Percentiles rank a stretch among this genome's conserved stretches.
Conservation (phyloP, 2,797 vertebrate species). For the Schizothorax lantsangensis region DNA sequence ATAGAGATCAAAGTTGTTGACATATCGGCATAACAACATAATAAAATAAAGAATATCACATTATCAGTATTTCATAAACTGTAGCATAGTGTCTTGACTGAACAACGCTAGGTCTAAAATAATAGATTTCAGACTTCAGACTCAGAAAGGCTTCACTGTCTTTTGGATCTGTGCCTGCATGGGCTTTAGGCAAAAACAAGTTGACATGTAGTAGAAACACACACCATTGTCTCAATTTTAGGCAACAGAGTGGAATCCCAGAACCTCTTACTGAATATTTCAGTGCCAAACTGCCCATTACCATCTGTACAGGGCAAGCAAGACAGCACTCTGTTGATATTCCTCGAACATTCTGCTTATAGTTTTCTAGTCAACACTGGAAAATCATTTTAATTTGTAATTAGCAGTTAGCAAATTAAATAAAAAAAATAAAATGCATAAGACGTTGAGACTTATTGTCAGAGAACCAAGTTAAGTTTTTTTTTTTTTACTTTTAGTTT, state of each 20-base stretch:
- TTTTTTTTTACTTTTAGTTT: too few species aligned
- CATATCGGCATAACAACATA: not conserved
- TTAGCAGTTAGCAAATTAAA: not conserved
- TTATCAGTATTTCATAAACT: not conserved
- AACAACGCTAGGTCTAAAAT: not conserved
- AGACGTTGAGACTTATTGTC: not conserved
- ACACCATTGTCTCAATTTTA: not conserved
- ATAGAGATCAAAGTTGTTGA: conserved; percentile 1
- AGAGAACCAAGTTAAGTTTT: not conserved
- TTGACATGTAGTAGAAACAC: not conserved
- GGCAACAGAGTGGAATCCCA: not conserved
- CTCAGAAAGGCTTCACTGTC: not conserved
- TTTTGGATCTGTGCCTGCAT: conserved; percentile 7
- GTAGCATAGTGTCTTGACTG: not conserved
- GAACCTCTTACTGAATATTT: not conserved
- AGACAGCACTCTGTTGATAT: not conserved
- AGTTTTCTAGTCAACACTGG: not conserved
- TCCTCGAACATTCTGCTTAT: not conserved
- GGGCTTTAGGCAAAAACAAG: not conserved
- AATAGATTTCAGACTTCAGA: not conserved
- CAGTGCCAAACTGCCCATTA: conserved; percentile 11
- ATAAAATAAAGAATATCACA: not conserved
- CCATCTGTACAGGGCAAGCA: not conserved
- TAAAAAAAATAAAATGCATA: not conserved
- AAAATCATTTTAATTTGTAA: not conserved